Percentiles rank a stretch among this genome's conserved stretches.
Conservation (phyloP, 2,113 vertebrate genomes). For the Dipodomys ordii region DNA sequence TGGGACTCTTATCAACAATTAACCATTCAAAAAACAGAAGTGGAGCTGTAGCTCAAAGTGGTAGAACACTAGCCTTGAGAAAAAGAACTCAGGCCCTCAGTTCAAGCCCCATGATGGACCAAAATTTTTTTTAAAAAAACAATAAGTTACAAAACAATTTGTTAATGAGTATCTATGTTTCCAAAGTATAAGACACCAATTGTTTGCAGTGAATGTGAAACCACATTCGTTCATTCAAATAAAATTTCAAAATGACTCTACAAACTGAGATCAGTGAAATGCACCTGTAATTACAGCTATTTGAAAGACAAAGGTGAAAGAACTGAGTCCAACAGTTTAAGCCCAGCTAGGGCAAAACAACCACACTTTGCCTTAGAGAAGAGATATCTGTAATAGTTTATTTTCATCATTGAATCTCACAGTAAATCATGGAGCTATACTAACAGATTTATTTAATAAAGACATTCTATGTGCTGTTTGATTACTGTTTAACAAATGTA, state of each 20-base stretch:
- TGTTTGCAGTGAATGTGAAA: slow-evolving; percentile 5
- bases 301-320: background rate
- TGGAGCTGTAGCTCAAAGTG: too few species aligned
- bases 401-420: background rate
- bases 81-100: too few species aligned
- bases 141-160: slow-evolving; percentile 7
- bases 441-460: slow-evolving; percentile 42
- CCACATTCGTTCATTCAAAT: background rate
- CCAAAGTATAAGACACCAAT: background rate
- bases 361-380: background rate
- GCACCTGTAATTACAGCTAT: background rate
- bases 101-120: too few species aligned
- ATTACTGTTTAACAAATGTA: slow-evolving; percentile 28
- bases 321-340: background rate
- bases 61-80: too few species aligned
- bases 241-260: slow-evolving; percentile 30
- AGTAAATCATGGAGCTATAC: background rate
- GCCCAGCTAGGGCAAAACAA: background rate
- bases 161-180: slow-evolving; percentile 22
- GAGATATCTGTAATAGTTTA: background rate
- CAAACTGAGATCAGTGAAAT: background rate
- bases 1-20: too few species aligned
- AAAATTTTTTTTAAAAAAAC: too few species aligned
- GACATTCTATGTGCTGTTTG: slow-evolving; percentile 5
- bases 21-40: too few species aligned